phyloP scores from a whole-genome alignment of 2,113 vertebrate genomes.

The Triplophysa dalaica region DNA sequence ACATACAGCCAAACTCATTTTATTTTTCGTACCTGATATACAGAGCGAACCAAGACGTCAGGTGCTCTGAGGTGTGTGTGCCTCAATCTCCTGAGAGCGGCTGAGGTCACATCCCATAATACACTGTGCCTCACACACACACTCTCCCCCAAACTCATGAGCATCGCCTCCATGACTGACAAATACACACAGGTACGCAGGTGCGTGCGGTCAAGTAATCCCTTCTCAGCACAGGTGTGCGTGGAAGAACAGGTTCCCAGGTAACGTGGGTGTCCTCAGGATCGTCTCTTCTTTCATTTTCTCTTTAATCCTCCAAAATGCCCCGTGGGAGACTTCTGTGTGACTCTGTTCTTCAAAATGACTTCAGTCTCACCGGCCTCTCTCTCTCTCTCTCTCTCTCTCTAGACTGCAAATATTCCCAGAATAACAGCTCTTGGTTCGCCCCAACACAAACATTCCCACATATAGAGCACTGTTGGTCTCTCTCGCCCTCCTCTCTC shows the following conservation, averaged over 20 bases:
- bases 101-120: conserved; percentile 52
- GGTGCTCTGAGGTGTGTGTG: conserved; percentile 43
- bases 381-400: conserved; percentile 29
- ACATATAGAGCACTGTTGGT: conserved; percentile 43
- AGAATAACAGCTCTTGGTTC: conserved; percentile 50
- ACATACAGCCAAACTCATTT: not conserved
- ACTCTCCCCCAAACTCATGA: conserved; percentile 52
- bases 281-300: conserved; percentile 41
- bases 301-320: conserved; percentile 18
- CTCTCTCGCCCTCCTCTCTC: conserved; percentile 14
- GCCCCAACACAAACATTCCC: conserved; percentile 58
- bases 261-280: not conserved
- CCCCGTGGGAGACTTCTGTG: conserved; percentile 44
- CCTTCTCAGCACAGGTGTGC: conserved; percentile 46
- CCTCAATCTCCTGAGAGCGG: conserved; percentile 50
- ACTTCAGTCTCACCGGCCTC: conserved; percentile 6
- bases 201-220: conserved; percentile 39
- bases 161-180: conserved; percentile 51
- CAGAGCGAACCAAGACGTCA: conserved; percentile 23
- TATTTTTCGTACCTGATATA: conserved; percentile 50
- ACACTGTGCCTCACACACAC: conserved; percentile 50
- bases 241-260: conserved; percentile 35
- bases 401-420: conserved; percentile 45
- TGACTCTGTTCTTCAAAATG: conserved; percentile 20
- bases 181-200: conserved; percentile 37